Base-by-base conservation (phyloP, 2,797 vertebrate genomes). In the Anomalospiza imberbis region DNA sequence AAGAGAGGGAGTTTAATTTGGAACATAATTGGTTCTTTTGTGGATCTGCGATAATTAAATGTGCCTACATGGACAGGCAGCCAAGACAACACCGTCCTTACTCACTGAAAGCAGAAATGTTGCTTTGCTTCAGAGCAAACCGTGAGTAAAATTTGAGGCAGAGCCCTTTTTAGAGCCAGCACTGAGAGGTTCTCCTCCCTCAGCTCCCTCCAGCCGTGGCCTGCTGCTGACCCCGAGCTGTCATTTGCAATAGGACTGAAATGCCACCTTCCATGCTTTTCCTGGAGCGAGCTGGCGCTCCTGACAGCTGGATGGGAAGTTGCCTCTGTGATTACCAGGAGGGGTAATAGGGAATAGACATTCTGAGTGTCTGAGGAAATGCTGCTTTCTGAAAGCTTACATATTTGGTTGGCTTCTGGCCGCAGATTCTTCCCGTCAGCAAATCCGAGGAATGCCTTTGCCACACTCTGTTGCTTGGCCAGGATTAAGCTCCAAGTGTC, bases 331-430 rank as follows among this genome's bases (percentile, higher is more conserved):
- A 67, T 86, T 77, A 15, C 81, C 17, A 0, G 16, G 81, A 78
- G 75, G 67, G 54, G 54, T 24, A 53, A 40, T 1, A 25, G 75
- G 36, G 81, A 55, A 17, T 3, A n/a, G 78, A 6, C 34, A 3
- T 42, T 38, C 26, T 2, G 55, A 28, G 62, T 2, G 60, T 66
- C 60, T 53, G 12, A 79, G 88, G 50, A 66, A 74, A 71, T 10
- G 54, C 78, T 84, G 66, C 54, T 4, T 44, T 80, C 91, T 65
- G 68, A 82, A 87, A 87, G 75, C 71, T 85, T 28, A 61, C 85
- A 26, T 82, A 77, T 95, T 94, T 80, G 68, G 13, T 71, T 88
- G 91, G 53, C 79, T 95, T 66, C 76, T 93, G 96, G 90, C 89
- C 55, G 26, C 86, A 58, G 74, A 65, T 74, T 57, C 79, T 79